Percentiles rank a stretch among this genome's conserved stretches.
Conservation (phyloP, 2,113 vertebrate species). For the Perca fluviatilis region DNA sequence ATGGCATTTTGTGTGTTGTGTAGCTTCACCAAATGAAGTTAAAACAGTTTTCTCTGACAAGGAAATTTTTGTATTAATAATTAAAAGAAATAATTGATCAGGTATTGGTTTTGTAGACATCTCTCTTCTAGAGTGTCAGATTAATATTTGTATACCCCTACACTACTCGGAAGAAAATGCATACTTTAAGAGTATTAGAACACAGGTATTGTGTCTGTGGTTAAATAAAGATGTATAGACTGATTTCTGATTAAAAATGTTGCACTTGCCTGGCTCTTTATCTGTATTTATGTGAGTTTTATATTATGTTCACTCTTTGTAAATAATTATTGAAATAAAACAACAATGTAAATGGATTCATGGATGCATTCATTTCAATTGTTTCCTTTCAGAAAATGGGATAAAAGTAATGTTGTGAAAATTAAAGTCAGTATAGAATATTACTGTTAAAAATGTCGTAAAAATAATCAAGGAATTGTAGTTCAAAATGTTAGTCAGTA, state of each 20-base stretch:
- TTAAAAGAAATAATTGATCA: too few relatives aligned
- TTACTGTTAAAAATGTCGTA: too few relatives aligned
- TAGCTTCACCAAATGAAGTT: not conserved
- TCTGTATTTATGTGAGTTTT: not conserved
- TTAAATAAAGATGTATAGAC: not conserved
- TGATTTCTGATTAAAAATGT: not conserved
- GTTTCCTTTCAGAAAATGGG: not conserved
- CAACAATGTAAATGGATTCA: not conserved
- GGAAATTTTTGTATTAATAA: too few relatives aligned
- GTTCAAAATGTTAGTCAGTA: too few relatives aligned
- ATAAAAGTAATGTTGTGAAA: too few relatives aligned
- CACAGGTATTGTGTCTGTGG: not conserved
- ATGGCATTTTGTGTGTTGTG: not conserved
- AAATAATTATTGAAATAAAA: conserved; percentile 10
- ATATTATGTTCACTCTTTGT: not conserved
- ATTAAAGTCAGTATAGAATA: too few relatives aligned
- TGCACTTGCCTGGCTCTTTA: not conserved
- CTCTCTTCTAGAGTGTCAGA: not conserved
- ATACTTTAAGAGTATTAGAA: not conserved
- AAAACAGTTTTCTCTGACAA: too few relatives aligned
- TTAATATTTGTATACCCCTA: not conserved
- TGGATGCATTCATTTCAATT: not conserved
- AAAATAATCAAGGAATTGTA: too few relatives aligned
- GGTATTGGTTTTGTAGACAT: not conserved
- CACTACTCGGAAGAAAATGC: not conserved